Evolutionary conservation across 92 coral and sea anemone genomes (phyloP), one percentile per base, ranked within the genome.

Genomic region (Plumapathes pennacea): DNA sequence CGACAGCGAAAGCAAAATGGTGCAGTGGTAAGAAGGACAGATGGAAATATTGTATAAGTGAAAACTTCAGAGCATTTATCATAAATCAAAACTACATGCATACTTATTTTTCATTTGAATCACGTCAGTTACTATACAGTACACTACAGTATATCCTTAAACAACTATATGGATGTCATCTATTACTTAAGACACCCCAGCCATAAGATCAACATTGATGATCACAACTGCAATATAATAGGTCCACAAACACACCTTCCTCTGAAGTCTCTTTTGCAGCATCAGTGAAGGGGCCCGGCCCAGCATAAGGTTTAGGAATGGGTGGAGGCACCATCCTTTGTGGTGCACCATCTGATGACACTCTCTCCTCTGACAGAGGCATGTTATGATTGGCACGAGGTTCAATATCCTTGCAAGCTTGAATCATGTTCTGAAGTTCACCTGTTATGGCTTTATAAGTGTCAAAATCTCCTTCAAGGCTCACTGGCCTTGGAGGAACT

Each of bases 241-340:
- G 21, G 0, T 7, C 15, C 5, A 6, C 12, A 28, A 3, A 61
- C 62, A 36, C 15, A 80, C 80, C 76, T 72, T 27, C 44, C 3
- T 19, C 46, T 26, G 11, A 11, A 21, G 39, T 38, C 22, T 42
- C 59, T 25, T 14, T 58, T 5, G 45, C 21, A 29, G 40, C 21
- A 4, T 25, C 32, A 5, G 25, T 25, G 6, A 20, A 20, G 4
- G 54, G 32, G n/a, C 96, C 96, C n/a, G 90, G 71, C 25, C 96
- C 96, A 12, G 80, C 50, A 56, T 94, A 94, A 11, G 99, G 99
- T 50, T 80, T 83, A 11, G 97, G 97, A 52, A 79, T 69, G 3
- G 96, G 91, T 24, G 97, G 97, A 1, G 89, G 97, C 28, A 54
- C 65, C n/a, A 38, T 52, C 11, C 41, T 63, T 10, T 74, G 57